phyloP scores from a whole-genome alignment of 2,113 vertebrate genomes.

The Anthoscopus minutus region DNA sequence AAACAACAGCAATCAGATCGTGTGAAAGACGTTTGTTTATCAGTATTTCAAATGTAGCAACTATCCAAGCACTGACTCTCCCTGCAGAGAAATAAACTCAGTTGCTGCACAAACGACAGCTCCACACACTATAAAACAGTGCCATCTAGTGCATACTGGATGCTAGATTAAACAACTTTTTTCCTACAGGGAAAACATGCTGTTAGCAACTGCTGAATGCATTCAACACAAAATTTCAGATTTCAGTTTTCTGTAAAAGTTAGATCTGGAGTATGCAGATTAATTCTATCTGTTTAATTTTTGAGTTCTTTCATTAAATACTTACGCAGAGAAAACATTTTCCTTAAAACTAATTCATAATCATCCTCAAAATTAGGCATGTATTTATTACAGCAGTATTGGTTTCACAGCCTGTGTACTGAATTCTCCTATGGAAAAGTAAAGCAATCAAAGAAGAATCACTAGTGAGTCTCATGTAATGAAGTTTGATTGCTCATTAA shows the following conservation, averaged over 20 bases:
- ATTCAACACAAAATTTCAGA: neutral
- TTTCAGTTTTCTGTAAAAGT: neutral
- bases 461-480: neutral
- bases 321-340: neutral
- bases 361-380: neutral
- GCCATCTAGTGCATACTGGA: conserved; percentile 17
- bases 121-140: neutral
- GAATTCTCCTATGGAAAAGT: neutral
- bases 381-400: neutral
- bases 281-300: neutral
- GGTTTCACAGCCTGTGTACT: neutral
- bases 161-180: neutral
- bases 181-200: neutral
- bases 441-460: neutral
- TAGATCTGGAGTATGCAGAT: neutral
- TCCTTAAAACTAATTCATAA: neutral
- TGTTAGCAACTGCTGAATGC: neutral
- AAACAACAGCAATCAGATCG: neutral
- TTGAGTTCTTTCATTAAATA: neutral
- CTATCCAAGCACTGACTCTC: neutral
- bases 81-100: neutral
- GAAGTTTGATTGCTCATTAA: neutral
- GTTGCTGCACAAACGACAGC: fast-evolving
- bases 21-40: neutral
- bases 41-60: neutral